Conservation (phyloP, 1,140 invertebrate genomes). For the Micrasema longulum region DNA sequence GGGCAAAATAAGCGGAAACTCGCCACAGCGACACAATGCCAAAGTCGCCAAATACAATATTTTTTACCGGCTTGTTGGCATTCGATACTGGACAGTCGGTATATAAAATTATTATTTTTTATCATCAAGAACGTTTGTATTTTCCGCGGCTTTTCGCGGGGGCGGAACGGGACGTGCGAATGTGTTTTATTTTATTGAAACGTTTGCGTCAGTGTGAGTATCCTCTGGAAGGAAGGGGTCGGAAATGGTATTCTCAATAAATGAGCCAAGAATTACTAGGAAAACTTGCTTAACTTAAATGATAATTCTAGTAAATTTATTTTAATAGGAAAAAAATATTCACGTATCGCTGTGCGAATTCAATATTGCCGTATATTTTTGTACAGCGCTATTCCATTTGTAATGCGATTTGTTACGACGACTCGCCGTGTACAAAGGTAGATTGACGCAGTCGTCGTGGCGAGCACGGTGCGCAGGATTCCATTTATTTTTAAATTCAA, state of each 20-base stretch:
- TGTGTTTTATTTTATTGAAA: slow-evolving; percentile 15
- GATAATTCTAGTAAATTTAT: slow-evolving; percentile 22
- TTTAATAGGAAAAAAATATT: slow-evolving; percentile 19
- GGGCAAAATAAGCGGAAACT: too few relatives aligned
- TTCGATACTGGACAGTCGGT: too few relatives aligned
- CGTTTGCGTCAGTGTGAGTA: not conserved
- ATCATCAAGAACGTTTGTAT: too few relatives aligned
- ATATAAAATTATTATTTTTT: not conserved
- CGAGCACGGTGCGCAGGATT: not conserved
- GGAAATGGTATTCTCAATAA: too few relatives aligned
- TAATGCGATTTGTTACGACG: not conserved
- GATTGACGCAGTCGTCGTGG: not conserved
- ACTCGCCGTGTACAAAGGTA: not conserved
- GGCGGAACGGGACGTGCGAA: not conserved
- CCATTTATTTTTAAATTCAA: not conserved
- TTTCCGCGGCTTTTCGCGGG: not conserved
- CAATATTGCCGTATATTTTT: too few relatives aligned
- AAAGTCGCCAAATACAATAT: too few relatives aligned
- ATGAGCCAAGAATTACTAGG: slow-evolving; percentile 5
- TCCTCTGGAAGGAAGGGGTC: not conserved
- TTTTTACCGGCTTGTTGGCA: too few relatives aligned
- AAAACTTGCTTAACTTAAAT: slow-evolving; percentile 23
- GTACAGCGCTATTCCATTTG: not conserved
- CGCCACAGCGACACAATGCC: too few relatives aligned
- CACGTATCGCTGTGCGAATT: not conserved